Base-by-base conservation (phyloP, 2,888 invertebrate genomes). In the Oligia strigilis region DNA sequence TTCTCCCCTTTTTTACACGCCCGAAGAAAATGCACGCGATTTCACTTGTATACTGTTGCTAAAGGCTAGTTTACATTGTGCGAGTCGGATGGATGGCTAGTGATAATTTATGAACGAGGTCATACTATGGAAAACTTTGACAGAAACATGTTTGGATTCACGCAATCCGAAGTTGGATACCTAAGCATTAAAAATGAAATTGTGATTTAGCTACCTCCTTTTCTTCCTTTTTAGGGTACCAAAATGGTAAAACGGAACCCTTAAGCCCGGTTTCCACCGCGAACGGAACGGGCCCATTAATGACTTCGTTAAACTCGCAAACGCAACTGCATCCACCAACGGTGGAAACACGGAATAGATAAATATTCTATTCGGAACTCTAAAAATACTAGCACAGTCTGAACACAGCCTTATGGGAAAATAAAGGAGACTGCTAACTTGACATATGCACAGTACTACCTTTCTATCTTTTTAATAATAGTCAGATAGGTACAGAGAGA, bases 11-110 rank as follows among this genome's bases (percentile, higher is more conserved):
- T 87, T 87, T 84, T 86, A 81, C 84, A 80, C 90, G 88, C 87
- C 75, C 80, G 72, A 85, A 87, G 91, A 82, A 86, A 82, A 88
- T 84, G 87, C 91, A 90, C 89, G 88, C 90, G 84, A 89, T 90
- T 84, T 83, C 67, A 83, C 83, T 88, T 88, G 84, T 89, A 86
- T 82, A 83, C 82, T 84, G 82, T 81, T 74, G 46, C 29, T 80
- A 80, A 88, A 55, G 87, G 67, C 62, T 58, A 72, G 77, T 83
- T 77, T 70, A 86, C 72, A 85, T 11, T 72, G 67, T 76, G 71
- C 17, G 23, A 76, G 64, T 72, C 36, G 67, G 65, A 83, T 78
- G 5, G 40, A 87, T 66, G 55, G 71, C 19, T 13, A 43, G 17
- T 71, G 36, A 60, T 73, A 55, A 66, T 78, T 74, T 78, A 74